These are phyloP conservation scores for rat (Rattus norvegicus) DNA, from an alignment of 2,113 vertebrate genomes.

Conservation along the genomic window DNA sequence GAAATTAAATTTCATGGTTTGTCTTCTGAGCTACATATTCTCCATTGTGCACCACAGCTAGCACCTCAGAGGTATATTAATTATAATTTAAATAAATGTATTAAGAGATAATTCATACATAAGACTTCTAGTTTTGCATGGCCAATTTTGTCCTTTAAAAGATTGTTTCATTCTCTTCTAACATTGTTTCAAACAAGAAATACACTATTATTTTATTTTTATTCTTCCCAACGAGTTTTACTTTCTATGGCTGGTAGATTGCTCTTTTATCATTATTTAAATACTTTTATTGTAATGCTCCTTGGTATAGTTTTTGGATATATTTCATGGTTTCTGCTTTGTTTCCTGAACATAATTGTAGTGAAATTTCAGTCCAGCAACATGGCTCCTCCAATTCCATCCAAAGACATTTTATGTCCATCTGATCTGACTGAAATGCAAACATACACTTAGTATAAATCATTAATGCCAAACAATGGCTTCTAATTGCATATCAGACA, in stretches of 20 bases:
- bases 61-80: not conserved
- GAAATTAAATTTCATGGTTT: not conserved
- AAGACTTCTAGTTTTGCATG: not conserved
- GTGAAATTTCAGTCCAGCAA: no score
- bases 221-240: not conserved
- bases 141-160: not conserved
- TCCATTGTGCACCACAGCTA: not conserved
- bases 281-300: not conserved
- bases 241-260: not conserved
- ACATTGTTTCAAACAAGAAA: not conserved
- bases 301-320: not conserved
- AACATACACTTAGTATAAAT: no score
- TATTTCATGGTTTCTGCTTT: not conserved
- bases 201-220: not conserved
- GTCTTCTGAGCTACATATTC: not conserved
- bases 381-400: no score
- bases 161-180: not conserved
- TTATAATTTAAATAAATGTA: not conserved
- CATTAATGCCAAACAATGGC: no score
- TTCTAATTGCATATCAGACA: no score
- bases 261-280: not conserved
- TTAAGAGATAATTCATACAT: not conserved
- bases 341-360: not conserved
- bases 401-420: no score
- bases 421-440: no score